phyloP scores from a whole-genome alignment of 2,888 invertebrate species.

The Dolichopus griseipennis region DNA sequence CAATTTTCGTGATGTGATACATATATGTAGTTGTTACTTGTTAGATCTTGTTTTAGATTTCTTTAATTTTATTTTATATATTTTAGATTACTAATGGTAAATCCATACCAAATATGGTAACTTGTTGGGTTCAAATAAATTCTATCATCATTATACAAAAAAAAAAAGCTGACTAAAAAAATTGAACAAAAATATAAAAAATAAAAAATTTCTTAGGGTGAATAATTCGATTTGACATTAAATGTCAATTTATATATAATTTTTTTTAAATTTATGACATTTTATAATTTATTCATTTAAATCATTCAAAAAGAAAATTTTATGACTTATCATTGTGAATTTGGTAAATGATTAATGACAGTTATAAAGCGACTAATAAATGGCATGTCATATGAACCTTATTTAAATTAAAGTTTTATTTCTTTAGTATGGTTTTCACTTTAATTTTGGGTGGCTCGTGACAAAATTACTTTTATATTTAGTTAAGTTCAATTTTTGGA shows the following conservation, averaged over 20 bases:
- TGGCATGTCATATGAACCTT: neutral
- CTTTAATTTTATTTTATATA: neutral
- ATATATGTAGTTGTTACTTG: neutral
- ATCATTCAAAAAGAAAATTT: neutral
- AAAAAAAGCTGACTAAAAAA: neutral
- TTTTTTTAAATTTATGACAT: neutral
- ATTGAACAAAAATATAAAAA: too few species aligned
- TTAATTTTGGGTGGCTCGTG: too few species aligned
- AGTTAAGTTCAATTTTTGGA: too few species aligned
- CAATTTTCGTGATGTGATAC: constrained; percentile 9
- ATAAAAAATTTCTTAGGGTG: neutral
- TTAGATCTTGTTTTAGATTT: neutral
- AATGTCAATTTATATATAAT: neutral
- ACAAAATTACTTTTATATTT: too few species aligned
- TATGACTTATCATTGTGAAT: neutral
- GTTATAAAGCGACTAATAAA: neutral
- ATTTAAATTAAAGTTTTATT: neutral
- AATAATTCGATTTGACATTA: constrained; percentile 1
- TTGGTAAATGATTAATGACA: neutral
- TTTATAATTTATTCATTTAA: too few species aligned
- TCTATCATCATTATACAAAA: neutral
- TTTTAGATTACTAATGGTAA: constrained; percentile 3
- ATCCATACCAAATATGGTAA: neutral
- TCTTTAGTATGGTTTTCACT: too few species aligned
- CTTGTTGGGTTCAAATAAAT: neutral